Conservation (phyloP, 1,140 invertebrate species). For the Frieseomelitta varia region DNA sequence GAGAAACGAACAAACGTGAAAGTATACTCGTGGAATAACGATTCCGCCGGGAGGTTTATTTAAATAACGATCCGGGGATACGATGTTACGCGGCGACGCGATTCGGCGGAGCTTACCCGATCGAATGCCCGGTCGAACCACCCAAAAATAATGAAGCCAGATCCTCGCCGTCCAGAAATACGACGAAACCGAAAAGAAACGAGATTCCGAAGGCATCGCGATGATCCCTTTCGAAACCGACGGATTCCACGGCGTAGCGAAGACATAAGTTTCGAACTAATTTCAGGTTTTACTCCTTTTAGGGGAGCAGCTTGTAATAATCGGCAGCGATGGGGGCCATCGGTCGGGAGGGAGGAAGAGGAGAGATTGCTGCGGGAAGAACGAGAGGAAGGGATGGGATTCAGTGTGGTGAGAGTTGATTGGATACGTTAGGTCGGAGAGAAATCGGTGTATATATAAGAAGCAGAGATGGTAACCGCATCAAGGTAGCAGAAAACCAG, state of each 20-base stretch:
- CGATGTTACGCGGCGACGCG: not conserved
- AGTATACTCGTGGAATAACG: not conserved
- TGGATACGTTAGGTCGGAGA: constrained; percentile 54
- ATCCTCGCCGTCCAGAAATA: not conserved
- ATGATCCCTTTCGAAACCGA: not conserved
- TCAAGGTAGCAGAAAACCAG: constrained; percentile 63
- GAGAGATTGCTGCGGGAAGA: not conserved
- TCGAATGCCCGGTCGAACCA: not conserved
- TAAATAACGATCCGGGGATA: constrained; percentile 15
- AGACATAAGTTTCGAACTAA: constrained; percentile 70
- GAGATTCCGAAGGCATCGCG: constrained; percentile 29
- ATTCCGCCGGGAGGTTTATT: not conserved
- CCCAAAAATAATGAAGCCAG: constrained; percentile 19
- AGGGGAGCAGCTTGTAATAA: constrained; percentile 64
- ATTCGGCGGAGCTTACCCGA: not conserved
- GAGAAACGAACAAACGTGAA: not conserved
- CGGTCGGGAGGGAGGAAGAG: not conserved
- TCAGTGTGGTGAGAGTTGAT: constrained; percentile 40
- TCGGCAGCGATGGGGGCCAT: constrained; percentile 50
- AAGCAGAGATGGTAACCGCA: constrained; percentile 11
- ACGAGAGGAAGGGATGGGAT: constrained; percentile 21
- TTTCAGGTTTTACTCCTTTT: constrained; percentile 65
- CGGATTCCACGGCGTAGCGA: constrained; percentile 33
- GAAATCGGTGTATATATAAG: constrained; percentile 33
- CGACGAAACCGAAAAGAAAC: constrained; percentile 8